Evolutionary conservation across 2,888 invertebrate species (phyloP), one percentile per base, ranked within the genome.

Genomic region (Eucera pruinosa): DNA sequence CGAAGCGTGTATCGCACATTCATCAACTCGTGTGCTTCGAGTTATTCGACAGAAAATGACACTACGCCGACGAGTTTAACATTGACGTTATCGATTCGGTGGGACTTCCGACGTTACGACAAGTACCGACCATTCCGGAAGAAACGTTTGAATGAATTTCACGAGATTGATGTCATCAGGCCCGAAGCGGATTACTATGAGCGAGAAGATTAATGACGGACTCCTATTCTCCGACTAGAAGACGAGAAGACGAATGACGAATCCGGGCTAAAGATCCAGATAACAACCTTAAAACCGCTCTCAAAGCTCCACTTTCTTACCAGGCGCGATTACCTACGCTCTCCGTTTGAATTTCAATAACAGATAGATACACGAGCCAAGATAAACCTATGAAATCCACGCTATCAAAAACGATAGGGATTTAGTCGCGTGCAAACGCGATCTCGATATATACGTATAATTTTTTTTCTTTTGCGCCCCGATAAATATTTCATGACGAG

Each of bases 401-500:
- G n/a, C 20, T 15, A 54, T 33, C 23, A 6, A 9, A 13, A 15
- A 1, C 36, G 11, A 23, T 23, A 23, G 20, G 43, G 30, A 62
- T 50, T 61, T 45, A 52, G 64, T 58, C 74, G 57, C 27, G 30
- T n/a, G 41, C 41, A 55, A 62, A 62, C 48, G 54, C 48, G 18
- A 13, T 30, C n/a, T 43, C 41, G 4, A 4, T 4, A 48, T 43
- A 13, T n/a, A 30, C n/a, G 2, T 15, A 36, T 13, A 45, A 36
- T 25, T 15, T 33, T 18, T 57, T 62, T 52, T 25, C 20, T 25
- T 72, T 58, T 25, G 15, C 30, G 15, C 11, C 33, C 11, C 39
- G 45, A 64, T 58, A 68, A 62, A 68, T 55, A 41, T 68, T 77
- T 62, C 58, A 75, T 75, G 18, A 25, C 2, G 13, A 9, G 25